Evolutionary conservation across 2,113 vertebrate species (phyloP).

Genomic region (Neopipo cinnamomea): DNA sequence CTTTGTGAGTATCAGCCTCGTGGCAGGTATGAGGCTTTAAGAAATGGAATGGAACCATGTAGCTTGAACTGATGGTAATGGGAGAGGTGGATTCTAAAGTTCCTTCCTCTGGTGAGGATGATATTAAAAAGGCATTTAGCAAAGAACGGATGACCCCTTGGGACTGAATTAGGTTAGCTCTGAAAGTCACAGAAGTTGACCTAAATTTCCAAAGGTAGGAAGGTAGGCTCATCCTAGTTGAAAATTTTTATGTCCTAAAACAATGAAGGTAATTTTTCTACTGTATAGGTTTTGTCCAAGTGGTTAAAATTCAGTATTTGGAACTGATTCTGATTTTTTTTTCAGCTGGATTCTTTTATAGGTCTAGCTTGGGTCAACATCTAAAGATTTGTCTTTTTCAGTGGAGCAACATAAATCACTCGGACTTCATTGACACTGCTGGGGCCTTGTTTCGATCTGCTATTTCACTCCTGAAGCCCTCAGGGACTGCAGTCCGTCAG

Average conservation of each 20-base stretch:
- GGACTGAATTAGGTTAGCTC: not conserved
- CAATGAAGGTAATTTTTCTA: not conserved
- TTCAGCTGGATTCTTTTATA: not conserved
- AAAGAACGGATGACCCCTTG: not conserved
- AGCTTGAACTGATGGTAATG: not conserved
- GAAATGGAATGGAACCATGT: not conserved
- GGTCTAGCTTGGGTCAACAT: not conserved
- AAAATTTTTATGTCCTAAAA: not conserved
- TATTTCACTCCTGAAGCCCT: conserved; percentile 83
- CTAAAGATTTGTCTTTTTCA: conserved; percentile 47
- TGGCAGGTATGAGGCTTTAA: not conserved
- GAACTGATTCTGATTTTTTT: not conserved
- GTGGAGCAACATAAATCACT: conserved; percentile 96
- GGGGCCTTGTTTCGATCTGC: conserved; percentile 82
- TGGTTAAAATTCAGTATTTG: not conserved
- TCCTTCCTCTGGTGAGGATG: not conserved
- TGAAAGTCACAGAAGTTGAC: not conserved
- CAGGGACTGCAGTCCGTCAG: conserved; percentile 85
- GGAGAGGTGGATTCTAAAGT: not conserved
- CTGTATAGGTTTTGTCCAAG: not conserved
- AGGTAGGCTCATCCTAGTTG: not conserved
- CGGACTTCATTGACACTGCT: conserved; percentile 86
- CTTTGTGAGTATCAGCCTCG: conserved; percentile 82
- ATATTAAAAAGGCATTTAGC: not conserved
- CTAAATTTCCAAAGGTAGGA: not conserved